These are phyloP conservation scores for Drosophila funebris DNA, from an alignment of 1,140 invertebrate species.

Conservation along the genomic window DNA sequence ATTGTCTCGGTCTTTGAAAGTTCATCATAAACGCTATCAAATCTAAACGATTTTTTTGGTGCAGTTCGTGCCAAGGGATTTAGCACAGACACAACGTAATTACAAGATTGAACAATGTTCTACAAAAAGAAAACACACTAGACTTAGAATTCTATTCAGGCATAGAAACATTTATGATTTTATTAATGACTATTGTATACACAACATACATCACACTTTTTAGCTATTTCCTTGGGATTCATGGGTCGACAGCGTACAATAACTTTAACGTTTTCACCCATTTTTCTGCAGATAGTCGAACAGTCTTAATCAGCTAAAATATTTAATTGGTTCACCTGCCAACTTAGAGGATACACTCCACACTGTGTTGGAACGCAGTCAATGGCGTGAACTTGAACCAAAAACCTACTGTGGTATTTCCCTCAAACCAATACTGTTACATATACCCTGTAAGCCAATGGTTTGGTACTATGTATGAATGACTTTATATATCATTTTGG, in stretches of 20 bases:
- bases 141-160: too few species aligned
- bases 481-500: neutral
- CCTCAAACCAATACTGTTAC: too few species aligned
- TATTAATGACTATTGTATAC: neutral
- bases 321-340: neutral
- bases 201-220: slow-evolving; percentile 87
- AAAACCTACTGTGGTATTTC: neutral
- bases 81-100: slow-evolving; percentile 82
- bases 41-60: slow-evolving; percentile 90
- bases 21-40: slow-evolving; percentile 92
- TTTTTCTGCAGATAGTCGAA: slow-evolving; percentile 68
- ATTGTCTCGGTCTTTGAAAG: slow-evolving; percentile 91
- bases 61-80: slow-evolving; percentile 83
- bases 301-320: neutral
- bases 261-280: slow-evolving; percentile 94
- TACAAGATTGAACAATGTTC: slow-evolving; percentile 90
- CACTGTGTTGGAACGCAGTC: neutral
- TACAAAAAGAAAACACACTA: slow-evolving; percentile 83
- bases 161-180: too few species aligned
- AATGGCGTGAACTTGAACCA: slow-evolving; percentile 32
- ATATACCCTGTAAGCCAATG: neutral
- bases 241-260: slow-evolving; percentile 96
- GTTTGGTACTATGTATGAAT: neutral
- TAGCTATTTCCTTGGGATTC: slow-evolving; percentile 89
- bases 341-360: neutral